Conservation (phyloP, 92 coral and sea anemone species). For the Epizoanthus stellaris region DNA sequence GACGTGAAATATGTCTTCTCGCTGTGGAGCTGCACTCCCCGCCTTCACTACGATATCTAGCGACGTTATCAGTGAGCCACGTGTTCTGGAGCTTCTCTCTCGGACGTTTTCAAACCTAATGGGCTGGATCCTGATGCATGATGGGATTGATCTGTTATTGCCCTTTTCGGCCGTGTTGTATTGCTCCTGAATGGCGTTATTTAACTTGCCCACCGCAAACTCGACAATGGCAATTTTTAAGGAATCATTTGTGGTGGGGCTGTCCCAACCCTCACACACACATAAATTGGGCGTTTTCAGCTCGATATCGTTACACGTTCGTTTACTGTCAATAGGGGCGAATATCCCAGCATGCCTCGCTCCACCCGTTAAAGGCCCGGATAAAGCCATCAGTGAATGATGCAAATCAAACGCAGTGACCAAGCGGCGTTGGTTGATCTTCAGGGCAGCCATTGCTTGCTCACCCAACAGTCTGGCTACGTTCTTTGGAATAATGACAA, state of each 20-base stretch:
- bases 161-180: background rate
- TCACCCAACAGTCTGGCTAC: constrained; percentile 62
- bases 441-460: constrained; percentile 61
- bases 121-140: constrained; percentile 74
- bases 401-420: constrained; percentile 78
- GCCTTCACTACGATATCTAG: constrained; percentile 19
- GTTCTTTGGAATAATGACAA: constrained; percentile 68
- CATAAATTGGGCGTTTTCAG: constrained; percentile 76
- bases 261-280: constrained; percentile 17
- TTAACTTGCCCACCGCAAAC: constrained; percentile 86
- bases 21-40: constrained; percentile 39
- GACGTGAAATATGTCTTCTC: constrained; percentile 63
- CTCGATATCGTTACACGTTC: constrained; percentile 78
- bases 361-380: constrained; percentile 52
- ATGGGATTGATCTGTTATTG: constrained; percentile 29
- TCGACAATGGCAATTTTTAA: constrained; percentile 74
- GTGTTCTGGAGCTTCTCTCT: constrained; percentile 58
- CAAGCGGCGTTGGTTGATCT: constrained; percentile 72
- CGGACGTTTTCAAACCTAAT: constrained; percentile 72
- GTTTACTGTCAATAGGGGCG: constrained; percentile 49
- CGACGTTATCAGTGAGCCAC: constrained; percentile 33
- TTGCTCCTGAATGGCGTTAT: constrained; percentile 60
- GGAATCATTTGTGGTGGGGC: constrained; percentile 70
- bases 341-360: constrained; percentile 72
- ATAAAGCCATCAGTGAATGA: constrained; percentile 67